phyloP scores from a whole-genome alignment of 2,113 vertebrate genomes.

The Hyaena hyaena region DNA sequence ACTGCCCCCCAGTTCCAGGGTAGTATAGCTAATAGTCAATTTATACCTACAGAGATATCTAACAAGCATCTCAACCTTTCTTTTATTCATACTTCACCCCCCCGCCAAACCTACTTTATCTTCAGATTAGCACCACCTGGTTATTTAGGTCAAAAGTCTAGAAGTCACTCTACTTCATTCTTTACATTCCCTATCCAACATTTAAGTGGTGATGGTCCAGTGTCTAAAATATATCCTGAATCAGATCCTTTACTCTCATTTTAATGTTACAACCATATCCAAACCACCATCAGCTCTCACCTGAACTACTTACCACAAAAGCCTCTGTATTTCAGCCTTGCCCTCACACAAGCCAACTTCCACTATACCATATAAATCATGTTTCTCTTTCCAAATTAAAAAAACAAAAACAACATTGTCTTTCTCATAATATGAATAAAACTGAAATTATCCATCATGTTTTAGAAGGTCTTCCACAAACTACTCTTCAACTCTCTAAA shows the following conservation, averaged over 20 bases:
- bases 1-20: not conserved
- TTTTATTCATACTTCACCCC: not conserved
- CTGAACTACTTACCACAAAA: not conserved
- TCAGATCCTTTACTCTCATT: not conserved
- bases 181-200: not conserved
- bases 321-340: not conserved
- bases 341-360: not conserved
- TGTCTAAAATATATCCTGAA: not conserved
- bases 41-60: not conserved
- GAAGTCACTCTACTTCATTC: not conserved
- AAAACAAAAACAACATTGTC: not conserved
- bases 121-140: not conserved
- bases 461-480: not conserved
- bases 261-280: not conserved
- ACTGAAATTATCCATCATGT: not conserved
- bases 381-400: not conserved
- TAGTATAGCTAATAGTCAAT: not conserved
- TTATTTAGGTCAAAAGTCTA: not conserved
- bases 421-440: not conserved
- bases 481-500: not conserved
- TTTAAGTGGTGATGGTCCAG: not conserved
- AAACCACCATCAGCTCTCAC: not conserved
- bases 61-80: not conserved
- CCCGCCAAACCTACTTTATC: fast-evolving
- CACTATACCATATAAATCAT: not conserved